phyloP scores from a whole-genome alignment of 2,797 vertebrate genomes.

The Phataginus tetradactyla region DNA sequence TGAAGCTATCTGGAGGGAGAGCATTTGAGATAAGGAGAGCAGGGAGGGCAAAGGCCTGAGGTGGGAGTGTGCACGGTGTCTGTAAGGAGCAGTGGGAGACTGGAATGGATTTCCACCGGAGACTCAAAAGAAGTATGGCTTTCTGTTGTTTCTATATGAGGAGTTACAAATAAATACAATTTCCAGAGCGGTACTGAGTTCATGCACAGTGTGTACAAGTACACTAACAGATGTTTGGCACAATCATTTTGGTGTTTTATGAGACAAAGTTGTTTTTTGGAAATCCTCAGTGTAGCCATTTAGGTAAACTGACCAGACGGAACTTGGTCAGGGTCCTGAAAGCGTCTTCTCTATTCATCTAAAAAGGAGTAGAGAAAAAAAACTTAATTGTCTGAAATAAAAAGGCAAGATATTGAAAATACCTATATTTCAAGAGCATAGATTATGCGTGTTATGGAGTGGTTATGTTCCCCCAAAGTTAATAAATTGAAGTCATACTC shows the following conservation, averaged over 20 bases:
- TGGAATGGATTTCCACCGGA: not conserved
- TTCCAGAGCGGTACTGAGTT: not conserved
- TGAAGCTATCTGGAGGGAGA: not conserved
- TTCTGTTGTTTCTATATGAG: not conserved
- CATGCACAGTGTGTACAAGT: not conserved
- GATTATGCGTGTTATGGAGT: not conserved
- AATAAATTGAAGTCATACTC: not conserved
- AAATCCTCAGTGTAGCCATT: not conserved
- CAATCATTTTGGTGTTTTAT: constrained; percentile 23
- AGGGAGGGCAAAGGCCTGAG: not conserved
- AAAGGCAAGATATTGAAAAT: constrained; percentile 7
- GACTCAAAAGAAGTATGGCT: not conserved
- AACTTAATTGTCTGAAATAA: not conserved
- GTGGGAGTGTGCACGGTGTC: not conserved
- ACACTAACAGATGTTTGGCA: constrained; percentile 43
- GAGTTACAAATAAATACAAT: not conserved
- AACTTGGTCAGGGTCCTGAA: not conserved
- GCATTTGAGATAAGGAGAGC: not conserved
- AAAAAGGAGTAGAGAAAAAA: not conserved
- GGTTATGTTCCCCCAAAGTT: not conserved
- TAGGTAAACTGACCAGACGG: not conserved
- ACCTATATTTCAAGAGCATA: not conserved
- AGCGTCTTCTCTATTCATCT: not conserved
- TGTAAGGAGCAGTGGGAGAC: not conserved
- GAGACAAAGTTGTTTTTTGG: not conserved